Conservation (phyloP, 2,888 invertebrate genomes). For the Strigamia transsilvanica region DNA sequence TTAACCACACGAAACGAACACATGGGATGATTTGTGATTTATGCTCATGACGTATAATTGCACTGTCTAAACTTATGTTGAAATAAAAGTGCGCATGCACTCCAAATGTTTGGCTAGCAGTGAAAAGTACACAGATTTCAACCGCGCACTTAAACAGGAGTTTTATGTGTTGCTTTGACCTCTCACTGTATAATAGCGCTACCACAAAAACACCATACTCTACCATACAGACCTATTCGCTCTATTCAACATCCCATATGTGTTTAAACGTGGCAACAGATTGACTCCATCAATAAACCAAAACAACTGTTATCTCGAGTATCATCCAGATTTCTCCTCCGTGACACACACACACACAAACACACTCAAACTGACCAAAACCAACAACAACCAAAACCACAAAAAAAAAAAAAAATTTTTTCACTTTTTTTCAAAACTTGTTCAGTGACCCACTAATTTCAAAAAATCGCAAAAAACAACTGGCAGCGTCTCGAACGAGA, state of each 20-base stretch:
- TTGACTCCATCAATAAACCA: slow-evolving; percentile 26
- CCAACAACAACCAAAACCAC: too few species aligned
- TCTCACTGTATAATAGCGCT: background rate
- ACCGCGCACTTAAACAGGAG: slow-evolving; percentile 4
- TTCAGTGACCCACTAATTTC: too few species aligned
- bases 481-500: background rate
- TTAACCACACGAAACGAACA: too few species aligned
- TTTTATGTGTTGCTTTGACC: slow-evolving; percentile 26
- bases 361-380: too few species aligned
- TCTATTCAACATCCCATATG: background rate
- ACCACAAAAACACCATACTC: background rate
- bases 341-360: background rate
- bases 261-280: slow-evolving; percentile 25
- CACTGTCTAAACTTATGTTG: background rate
- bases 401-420: too few species aligned
- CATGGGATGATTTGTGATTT: background rate
- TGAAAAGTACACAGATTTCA: slow-evolving; percentile 11
- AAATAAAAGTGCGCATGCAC: background rate
- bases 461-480: too few species aligned
- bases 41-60: background rate
- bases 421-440: too few species aligned
- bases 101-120: background rate
- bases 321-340: background rate
- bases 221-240: background rate
- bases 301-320: slow-evolving; percentile 21